A percentile compares a stretch with the other conserved stretches of the same genome.
These are phyloP conservation scores for Microhierax caerulescens DNA, from an alignment of 2,797 vertebrate genomes.

Conservation along the genomic window DNA sequence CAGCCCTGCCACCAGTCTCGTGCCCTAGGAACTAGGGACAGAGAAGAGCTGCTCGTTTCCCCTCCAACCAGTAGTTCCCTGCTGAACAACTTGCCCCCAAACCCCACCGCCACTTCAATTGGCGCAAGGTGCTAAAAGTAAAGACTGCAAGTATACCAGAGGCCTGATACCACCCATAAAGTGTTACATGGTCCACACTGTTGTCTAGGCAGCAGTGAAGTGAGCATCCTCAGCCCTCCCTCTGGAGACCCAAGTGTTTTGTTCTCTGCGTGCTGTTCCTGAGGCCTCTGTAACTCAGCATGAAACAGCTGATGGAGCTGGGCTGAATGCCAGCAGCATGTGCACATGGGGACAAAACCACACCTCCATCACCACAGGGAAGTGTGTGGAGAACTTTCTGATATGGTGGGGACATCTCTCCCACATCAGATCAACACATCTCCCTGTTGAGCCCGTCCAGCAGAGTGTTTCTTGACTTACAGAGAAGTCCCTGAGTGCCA, in stretches of 20 bases:
- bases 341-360: accelerated
- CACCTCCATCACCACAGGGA: background rate
- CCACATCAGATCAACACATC: background rate
- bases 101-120: background rate
- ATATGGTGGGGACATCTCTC: background rate
- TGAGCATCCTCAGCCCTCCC: background rate
- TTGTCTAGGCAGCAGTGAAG: background rate
- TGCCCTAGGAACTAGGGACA: background rate
- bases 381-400: background rate
- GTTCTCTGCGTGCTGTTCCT: background rate
- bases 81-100: background rate
- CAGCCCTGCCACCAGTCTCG: background rate
- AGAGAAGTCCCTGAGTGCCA: background rate
- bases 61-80: accelerated
- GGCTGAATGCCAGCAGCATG: background rate
- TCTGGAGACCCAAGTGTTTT: background rate
- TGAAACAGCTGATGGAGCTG: background rate
- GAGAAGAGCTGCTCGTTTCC: background rate
- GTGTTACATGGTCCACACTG: background rate
- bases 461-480: background rate
- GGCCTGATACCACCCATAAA: background rate
- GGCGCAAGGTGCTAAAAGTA: background rate
- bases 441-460: accelerated
- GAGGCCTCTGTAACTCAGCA: background rate
- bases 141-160: background rate